These are phyloP conservation scores for Actinemys pallida DNA, from an alignment of 2,113 vertebrate species.

Conservation along the genomic window DNA sequence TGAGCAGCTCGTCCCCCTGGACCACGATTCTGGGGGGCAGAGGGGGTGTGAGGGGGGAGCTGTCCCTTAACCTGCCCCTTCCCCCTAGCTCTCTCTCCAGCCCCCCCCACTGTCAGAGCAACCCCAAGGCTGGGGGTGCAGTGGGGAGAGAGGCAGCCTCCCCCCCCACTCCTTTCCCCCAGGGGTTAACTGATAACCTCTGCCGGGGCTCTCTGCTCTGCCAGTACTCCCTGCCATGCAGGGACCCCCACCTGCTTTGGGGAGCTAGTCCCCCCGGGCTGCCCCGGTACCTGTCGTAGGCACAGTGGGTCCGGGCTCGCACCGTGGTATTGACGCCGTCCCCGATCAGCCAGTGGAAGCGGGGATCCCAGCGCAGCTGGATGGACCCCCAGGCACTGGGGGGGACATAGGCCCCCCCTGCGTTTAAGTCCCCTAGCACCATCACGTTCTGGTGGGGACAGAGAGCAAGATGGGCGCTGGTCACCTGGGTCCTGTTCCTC, in stretches of 20 bases:
- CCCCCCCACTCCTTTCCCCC: neutral
- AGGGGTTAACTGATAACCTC: neutral
- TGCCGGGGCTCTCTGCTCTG: too few relatives aligned
- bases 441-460: conserved; percentile 80
- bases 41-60: neutral
- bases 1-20: conserved; percentile 79
- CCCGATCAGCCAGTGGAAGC: conserved; percentile 88
- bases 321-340: conserved; percentile 88
- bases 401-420: conserved; percentile 86
- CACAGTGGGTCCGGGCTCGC: conserved; percentile 81
- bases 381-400: conserved; percentile 80
- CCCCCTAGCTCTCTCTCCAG: too few relatives aligned
- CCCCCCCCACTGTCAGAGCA: neutral
- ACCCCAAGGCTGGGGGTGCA: too few relatives aligned
- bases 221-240: too few relatives aligned
- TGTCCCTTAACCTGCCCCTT: neutral
- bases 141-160: neutral
- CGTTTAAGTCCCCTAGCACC: conserved; percentile 89
- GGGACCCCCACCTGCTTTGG: too few relatives aligned
- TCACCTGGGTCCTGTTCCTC: too few relatives aligned
- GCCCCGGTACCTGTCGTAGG: conserved; percentile 83
- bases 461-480: neutral
- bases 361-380: conserved; percentile 77
- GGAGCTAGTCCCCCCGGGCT: too few relatives aligned
- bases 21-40: conserved; percentile 84